Percentiles rank a stretch among this genome's conserved stretches.
These are phyloP conservation scores for Ifrita kowaldi DNA, from an alignment of 2,113 vertebrate species.

Conservation along the genomic window DNA sequence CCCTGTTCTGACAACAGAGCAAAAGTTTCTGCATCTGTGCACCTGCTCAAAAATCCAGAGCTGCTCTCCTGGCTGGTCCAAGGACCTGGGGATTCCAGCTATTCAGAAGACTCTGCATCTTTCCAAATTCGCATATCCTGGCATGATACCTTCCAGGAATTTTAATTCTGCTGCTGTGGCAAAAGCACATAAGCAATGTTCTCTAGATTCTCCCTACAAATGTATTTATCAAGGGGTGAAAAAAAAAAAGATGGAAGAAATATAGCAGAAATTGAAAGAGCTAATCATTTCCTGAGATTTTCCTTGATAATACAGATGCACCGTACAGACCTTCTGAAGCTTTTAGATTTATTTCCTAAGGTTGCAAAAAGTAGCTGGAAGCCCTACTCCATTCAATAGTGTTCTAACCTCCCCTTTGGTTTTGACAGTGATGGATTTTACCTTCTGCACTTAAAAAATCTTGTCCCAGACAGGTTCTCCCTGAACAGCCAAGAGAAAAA, in stretches of 20 bases:
- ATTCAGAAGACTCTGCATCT: not conserved
- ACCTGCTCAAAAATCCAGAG: not conserved
- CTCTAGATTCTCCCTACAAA: not conserved
- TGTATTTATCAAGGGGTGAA: not conserved
- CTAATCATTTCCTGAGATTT: not conserved
- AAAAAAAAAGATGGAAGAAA: not conserved
- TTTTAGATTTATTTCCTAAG: constrained; percentile 3
- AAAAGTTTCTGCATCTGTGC: not conserved
- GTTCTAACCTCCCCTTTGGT: not conserved
- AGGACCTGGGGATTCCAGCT: not conserved
- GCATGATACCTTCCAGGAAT: not conserved
- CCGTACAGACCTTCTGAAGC: not conserved
- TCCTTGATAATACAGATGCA: not conserved
- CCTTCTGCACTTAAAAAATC: not conserved
- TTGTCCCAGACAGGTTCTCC: not conserved
- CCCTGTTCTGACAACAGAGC: not conserved
- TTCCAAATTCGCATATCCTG: not conserved
- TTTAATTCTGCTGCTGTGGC: not conserved
- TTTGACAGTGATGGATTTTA: constrained; percentile 38
- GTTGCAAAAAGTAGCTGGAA: not conserved
- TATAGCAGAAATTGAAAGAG: not conserved
- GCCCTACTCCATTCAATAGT: not conserved
- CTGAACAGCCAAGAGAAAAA: not conserved
- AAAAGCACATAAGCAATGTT: not conserved
- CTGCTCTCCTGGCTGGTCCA: not conserved